Evolutionary conservation across 2,888 invertebrate genomes (phyloP).

Genomic region (Nowickia ferox): DNA sequence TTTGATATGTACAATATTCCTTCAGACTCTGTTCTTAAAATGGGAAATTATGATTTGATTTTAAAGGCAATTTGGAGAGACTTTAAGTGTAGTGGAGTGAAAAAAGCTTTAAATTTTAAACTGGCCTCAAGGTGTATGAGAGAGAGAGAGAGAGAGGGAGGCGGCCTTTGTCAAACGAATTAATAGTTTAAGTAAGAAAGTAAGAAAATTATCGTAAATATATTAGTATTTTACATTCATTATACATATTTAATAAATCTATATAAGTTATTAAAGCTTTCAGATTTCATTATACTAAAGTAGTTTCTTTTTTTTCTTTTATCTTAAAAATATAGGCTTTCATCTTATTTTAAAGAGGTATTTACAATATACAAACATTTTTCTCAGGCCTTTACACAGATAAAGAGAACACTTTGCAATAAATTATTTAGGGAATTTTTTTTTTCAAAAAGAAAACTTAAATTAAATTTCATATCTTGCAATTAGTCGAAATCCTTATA

Average conservation of each 20-base stretch:
- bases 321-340: conserved; percentile 69
- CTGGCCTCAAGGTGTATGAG: conserved; percentile 44
- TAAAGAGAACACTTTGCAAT: conserved; percentile 34
- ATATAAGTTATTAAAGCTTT: conserved; percentile 80
- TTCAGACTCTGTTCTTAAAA: no score
- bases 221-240: conserved; percentile 35
- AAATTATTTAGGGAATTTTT: neutral
- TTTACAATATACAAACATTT: conserved; percentile 77
- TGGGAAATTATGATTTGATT: neutral
- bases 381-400: conserved; percentile 12
- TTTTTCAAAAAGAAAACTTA: neutral
- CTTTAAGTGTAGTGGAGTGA: conserved; percentile 2
- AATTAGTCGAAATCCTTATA: no score
- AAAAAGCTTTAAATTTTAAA: conserved; percentile 14
- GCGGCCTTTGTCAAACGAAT: conserved; percentile 48
- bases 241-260: conserved; percentile 63
- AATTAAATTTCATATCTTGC: no score
- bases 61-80: neutral
- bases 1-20: no score
- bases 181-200: conserved; percentile 33
- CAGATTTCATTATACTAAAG: conserved; percentile 81
- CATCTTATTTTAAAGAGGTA: conserved; percentile 77
- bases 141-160: neutral
- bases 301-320: conserved; percentile 68
- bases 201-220: conserved; percentile 51